phyloP scores from a whole-genome alignment of 2,888 invertebrate species.

The Brachycybe producta region DNA sequence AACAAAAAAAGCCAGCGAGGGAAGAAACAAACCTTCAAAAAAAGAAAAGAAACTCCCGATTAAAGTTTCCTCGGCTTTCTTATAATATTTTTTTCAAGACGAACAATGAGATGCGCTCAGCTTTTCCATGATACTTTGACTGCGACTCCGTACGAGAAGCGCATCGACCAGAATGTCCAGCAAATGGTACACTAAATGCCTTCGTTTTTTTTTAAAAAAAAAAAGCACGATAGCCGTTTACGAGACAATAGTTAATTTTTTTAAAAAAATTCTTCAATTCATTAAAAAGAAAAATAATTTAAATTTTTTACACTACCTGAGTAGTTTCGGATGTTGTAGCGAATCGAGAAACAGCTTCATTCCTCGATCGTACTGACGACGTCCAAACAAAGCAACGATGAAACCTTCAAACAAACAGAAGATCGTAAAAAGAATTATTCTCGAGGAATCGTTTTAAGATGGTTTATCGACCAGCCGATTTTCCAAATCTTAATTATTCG shows the following conservation, averaged over 20 bases:
- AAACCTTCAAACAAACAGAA: constrained; percentile 5
- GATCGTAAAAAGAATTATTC: neutral
- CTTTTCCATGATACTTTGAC: constrained; percentile 15
- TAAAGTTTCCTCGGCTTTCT: neutral
- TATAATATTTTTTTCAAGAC: too few relatives aligned
- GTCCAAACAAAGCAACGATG: constrained; percentile 4
- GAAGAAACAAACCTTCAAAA: too few relatives aligned
- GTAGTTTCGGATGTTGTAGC: constrained; percentile 15
- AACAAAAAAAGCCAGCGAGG: too few relatives aligned
- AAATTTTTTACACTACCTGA: constrained; percentile 11
- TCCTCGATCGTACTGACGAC: constrained; percentile 2
- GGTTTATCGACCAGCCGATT: too few relatives aligned
- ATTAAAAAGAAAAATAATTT: too few relatives aligned
- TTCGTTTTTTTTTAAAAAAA: too few relatives aligned
- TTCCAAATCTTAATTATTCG: too few relatives aligned
- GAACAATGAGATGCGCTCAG: constrained; percentile 3
- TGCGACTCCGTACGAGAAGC: constrained; percentile 7
- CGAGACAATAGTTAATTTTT: neutral
- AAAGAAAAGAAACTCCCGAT: too few relatives aligned
- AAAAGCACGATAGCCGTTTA: neutral
- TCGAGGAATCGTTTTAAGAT: too few relatives aligned
- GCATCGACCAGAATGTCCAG: constrained; percentile 19
- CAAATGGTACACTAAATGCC: constrained; percentile 19
- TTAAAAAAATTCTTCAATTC: too few relatives aligned
- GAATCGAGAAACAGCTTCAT: constrained; percentile 15